phyloP scores from a whole-genome alignment of 2,888 invertebrate genomes.

The Nomada hirtipes region DNA sequence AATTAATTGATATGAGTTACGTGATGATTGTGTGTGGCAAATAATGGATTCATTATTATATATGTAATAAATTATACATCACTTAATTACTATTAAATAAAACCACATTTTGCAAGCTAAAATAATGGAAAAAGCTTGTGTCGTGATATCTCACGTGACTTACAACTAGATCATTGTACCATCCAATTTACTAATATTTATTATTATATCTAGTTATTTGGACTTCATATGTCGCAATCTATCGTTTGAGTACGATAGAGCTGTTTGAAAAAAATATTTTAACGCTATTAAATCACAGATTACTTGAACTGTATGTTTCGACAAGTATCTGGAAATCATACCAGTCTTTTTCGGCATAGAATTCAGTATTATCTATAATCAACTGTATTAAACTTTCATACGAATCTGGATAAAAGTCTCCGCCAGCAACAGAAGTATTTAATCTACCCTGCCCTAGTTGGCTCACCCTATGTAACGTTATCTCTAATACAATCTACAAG shows the following conservation, averaged over 20 bases:
- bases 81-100: too few relatives aligned
- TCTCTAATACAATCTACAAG: conserved; percentile 22
- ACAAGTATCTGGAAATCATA: background rate
- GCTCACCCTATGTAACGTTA: background rate
- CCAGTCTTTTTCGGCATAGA: background rate
- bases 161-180: too few relatives aligned
- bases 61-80: too few relatives aligned
- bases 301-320: background rate
- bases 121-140: too few relatives aligned
- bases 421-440: conserved; percentile 7
- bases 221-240: too few relatives aligned
- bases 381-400: background rate
- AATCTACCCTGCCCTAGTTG: background rate
- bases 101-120: too few relatives aligned
- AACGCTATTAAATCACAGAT: background rate
- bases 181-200: too few relatives aligned
- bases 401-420: background rate
- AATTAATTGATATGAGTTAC: too few relatives aligned
- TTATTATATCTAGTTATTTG: too few relatives aligned
- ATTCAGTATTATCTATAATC: background rate
- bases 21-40: too few relatives aligned
- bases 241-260: background rate
- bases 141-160: too few relatives aligned
- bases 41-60: too few relatives aligned
- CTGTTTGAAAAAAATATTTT: background rate